Evolutionary conservation across 2,888 invertebrate species (phyloP).

Genomic region (Antheraea yamamai): DNA sequence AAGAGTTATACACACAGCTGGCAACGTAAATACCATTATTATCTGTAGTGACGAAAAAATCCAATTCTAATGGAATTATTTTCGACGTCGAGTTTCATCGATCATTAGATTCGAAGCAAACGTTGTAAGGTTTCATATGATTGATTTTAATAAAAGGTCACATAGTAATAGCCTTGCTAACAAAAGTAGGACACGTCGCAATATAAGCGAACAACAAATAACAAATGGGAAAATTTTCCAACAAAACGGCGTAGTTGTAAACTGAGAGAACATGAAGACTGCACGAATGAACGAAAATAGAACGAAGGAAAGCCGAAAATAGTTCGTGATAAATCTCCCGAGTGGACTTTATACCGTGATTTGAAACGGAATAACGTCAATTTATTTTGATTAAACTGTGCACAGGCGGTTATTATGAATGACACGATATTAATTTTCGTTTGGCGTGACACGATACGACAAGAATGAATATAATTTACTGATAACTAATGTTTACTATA

Average conservation of each 20-base stretch:
- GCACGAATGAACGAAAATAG: conserved; percentile 32
- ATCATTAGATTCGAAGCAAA: conserved; percentile 38
- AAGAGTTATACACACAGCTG: not conserved
- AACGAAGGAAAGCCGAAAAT: conserved; percentile 33
- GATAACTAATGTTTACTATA: not conserved
- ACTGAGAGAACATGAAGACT: conserved; percentile 29
- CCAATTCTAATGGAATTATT: conserved; percentile 41
- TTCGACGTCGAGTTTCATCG: conserved; percentile 46
- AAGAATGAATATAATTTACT: not conserved
- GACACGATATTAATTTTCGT: conserved; percentile 36
- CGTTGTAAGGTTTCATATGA: conserved; percentile 43
- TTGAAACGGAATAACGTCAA: conserved; percentile 45
- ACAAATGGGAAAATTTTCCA: conserved; percentile 22
- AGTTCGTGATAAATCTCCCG: conserved; percentile 35
- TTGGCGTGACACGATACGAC: not conserved
- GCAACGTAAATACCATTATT: conserved; percentile 23
- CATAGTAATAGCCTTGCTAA: conserved; percentile 34
- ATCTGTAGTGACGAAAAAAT: conserved; percentile 25
- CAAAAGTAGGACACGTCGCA: conserved; percentile 30
- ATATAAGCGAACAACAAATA: conserved; percentile 31
- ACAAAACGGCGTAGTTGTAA: conserved; percentile 30
- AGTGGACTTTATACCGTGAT: conserved; percentile 52
- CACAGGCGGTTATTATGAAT: conserved; percentile 29
- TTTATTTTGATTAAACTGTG: conserved; percentile 40
- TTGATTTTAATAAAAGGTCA: conserved; percentile 34